phyloP scores from a whole-genome alignment of 2,797 vertebrate genomes.

The Notoglanidium macrostoma region DNA sequence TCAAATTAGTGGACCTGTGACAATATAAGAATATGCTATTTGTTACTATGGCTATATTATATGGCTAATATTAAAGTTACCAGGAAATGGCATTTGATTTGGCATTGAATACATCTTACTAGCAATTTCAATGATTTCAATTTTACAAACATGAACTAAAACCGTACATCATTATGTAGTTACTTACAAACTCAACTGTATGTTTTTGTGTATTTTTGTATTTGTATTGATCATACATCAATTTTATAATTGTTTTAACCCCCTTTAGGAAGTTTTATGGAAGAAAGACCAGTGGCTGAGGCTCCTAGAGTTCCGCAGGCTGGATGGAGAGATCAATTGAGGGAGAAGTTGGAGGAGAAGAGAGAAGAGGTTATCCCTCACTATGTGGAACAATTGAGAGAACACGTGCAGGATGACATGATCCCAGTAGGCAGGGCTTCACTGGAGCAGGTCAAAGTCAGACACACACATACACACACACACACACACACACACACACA shows the following conservation, averaged over 20 bases:
- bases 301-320: slow-evolving; percentile 14
- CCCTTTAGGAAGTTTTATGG: slow-evolving; percentile 69
- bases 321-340: slow-evolving; percentile 37
- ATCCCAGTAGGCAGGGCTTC: slow-evolving; percentile 86
- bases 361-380: slow-evolving; percentile 74
- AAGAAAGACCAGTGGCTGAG: slow-evolving; percentile 29
- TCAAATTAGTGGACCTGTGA: neutral
- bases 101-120: neutral
- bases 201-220: neutral
- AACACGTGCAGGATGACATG: slow-evolving; percentile 82
- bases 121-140: neutral
- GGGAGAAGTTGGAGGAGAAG: slow-evolving; percentile 69
- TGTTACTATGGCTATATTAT: neutral
- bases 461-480: slow-evolving; percentile 29
- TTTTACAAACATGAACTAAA: neutral
- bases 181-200: neutral
- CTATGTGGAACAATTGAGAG: slow-evolving; percentile 82
- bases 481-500: slow-evolving; percentile 38
- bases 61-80: neutral
- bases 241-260: slow-evolving; percentile 5
- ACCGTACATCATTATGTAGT: neutral
- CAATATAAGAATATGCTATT: neutral
- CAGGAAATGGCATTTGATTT: neutral
- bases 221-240: neutral
- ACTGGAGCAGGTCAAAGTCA: slow-evolving; percentile 87